Evolutionary conservation across 2,888 invertebrate species (phyloP), one percentile per base, ranked within the genome.

Genomic region (Ennomos erosarius): DNA sequence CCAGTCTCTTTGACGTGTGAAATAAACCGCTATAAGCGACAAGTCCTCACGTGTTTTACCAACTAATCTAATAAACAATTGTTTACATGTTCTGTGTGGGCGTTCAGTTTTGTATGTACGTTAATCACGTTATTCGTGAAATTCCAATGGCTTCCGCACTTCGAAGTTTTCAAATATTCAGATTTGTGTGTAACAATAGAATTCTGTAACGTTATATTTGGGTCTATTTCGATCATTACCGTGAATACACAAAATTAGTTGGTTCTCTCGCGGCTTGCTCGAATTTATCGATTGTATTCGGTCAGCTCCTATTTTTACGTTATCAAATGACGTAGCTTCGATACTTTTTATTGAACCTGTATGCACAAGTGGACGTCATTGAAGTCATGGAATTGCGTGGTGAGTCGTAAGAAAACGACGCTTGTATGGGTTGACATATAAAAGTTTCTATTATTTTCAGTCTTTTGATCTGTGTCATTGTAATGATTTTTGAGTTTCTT

Each of bases 41-140:
- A 26, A 26, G 5, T 26, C 5, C 39, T 38, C 13, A 46, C 40
- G 54, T 49, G 49, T 40, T 45, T 35, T 36, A 48, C 61, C 55
- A 44, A 55, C 65, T 80, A 81, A 82, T 82, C 76, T 74, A 78
- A 83, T 81, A 81, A 81, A 66, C 71, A 72, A 71, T 74, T 71
- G 74, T 75, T 69, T 70, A 68, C 66, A 62, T 67, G 50, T 26
- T 26, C 3, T 60, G 54, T 62, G 51, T 60, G 63, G 63, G 59
- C 60, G 56, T 55, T 62, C 62, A 64, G 67, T 68, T 72, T 75
- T 71, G 51, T 51, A 12, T 39, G 49, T 69, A 62, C 65, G 68
- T 57, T 85, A 78, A 84, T 84, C 78, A 81, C 73, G 74, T 83
- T 82, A 81, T 82, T 79, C 69, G 76, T 68, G 58, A 79, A 81